phyloP scores from a whole-genome alignment of 2,797 vertebrate species.

The Channa striata region DNA sequence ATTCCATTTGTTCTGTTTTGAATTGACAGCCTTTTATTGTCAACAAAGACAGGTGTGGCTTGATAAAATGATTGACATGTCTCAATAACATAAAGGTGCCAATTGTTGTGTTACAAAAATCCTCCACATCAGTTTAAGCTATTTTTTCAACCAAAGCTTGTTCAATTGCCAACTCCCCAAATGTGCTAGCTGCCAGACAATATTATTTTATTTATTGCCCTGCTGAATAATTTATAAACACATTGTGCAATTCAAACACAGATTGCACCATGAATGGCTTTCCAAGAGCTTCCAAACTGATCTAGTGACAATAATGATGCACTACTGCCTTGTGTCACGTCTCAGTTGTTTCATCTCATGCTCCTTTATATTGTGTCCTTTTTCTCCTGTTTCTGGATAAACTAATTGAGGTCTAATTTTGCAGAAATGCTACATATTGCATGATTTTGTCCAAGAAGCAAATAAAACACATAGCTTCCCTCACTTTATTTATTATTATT shows the following conservation, averaged over 20 bases:
- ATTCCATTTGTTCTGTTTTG: background rate
- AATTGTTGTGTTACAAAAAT: background rate
- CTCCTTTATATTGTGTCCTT: background rate
- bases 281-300: background rate
- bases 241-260: background rate
- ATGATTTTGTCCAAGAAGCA: no score
- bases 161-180: slow-evolving; percentile 1
- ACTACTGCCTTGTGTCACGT: background rate
- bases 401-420: background rate
- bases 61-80: background rate
- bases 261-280: background rate
- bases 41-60: background rate
- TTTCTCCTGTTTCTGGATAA: background rate
- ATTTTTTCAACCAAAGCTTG: background rate
- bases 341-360: background rate
- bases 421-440: background rate
- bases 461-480: slow-evolving; percentile 59
- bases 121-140: background rate
- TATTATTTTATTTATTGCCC: background rate
- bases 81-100: background rate
- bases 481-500: slow-evolving; percentile 29
- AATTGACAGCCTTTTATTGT: background rate
- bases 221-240: background rate
- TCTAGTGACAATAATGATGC: background rate
- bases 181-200: background rate